Evolutionary conservation across 2,888 invertebrate genomes (phyloP), one percentile per base, ranked within the genome.

Genomic region (Ophion ellenae): DNA sequence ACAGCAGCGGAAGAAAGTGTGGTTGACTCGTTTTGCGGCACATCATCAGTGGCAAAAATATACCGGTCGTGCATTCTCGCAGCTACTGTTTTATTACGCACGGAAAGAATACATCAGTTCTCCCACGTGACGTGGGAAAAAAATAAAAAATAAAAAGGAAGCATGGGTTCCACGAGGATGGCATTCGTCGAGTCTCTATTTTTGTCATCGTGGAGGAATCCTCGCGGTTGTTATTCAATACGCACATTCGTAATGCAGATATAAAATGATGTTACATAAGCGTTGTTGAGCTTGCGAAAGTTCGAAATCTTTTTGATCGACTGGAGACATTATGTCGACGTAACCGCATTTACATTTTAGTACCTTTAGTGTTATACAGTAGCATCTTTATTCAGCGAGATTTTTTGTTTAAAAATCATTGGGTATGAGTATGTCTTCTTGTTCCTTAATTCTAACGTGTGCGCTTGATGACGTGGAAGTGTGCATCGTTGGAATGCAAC

Each of bases 41-140:
- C 32, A 66, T 73, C 76, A 47, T 63, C 70, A 73, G 73, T 73
- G n/a, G 73, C 63, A 77, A 36, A 81, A 53, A 74, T 67, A 20
- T 47, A 73, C 66, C 76, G 53, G 40, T 71, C 57, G 63, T 84
- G 70, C 53, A 80, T 47, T 61, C 57, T 83, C 63, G 28, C 36
- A 47, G 63, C 78, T 78, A 64, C 75, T 47, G 70, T 47, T 85
- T 85, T 78, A 82, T 85, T 81, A 67, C 80, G 36, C 45, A 59
- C 59, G 20, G 45, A 61, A 61, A 78, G 69, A 78, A 81, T 75
- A 70, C 78, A 36, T 76, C 28, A 36, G 66, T 67, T 82, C 78
- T 85, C 85, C 78, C 81, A 64, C 64, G 85, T 82, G 75, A 85
- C 78, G 85, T 82, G 85, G 74, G 84, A 85, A 85, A 45, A 78